Conservation (phyloP, 2,888 invertebrate species). For the Acrocera orbiculus region DNA sequence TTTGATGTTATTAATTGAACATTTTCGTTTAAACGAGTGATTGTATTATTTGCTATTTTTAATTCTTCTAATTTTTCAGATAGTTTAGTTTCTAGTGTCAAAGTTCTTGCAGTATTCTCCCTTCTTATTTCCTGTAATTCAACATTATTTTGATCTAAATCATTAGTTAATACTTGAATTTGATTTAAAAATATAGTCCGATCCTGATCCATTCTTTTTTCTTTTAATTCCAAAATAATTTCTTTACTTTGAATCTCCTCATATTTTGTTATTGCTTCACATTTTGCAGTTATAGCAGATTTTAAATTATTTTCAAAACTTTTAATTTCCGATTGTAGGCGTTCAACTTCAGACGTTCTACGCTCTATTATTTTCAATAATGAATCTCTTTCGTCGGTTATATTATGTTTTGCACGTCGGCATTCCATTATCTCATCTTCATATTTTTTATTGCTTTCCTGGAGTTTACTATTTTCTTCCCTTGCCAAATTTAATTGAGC, state of each 20-base stretch:
- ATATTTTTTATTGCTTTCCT: conserved; percentile 41
- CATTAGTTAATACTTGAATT: conserved; percentile 58
- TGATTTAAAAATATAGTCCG: conserved; percentile 56
- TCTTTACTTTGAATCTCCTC: conserved; percentile 71
- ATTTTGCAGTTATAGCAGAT: conserved; percentile 59
- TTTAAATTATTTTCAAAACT: conserved; percentile 56
- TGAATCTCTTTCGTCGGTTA: conserved; percentile 58
- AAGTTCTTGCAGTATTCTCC: conserved; percentile 47
- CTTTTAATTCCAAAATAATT: conserved; percentile 58
- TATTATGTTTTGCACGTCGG: conserved; percentile 50
- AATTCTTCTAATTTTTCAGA: conserved; percentile 66
- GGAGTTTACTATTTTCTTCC: conserved; percentile 44
- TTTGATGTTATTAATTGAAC: conserved; percentile 49
- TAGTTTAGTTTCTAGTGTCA: conserved; percentile 55
- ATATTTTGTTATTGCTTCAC: conserved; percentile 59
- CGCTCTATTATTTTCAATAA: conserved; percentile 52
- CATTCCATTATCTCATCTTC: conserved; percentile 49
- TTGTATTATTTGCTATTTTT: conserved; percentile 48
- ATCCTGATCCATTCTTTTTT: conserved; percentile 72
- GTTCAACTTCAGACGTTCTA: conserved; percentile 53
- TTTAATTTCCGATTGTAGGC: conserved; percentile 48
- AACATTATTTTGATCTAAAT: conserved; percentile 57
- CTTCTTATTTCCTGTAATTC: conserved; percentile 60
- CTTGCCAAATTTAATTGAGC: conserved; percentile 43
- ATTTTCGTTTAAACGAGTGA: conserved; percentile 47